Percentiles rank a stretch among this genome's conserved stretches.
These are phyloP conservation scores for Megalops cyprinoides DNA, from an alignment of 2,797 vertebrate genomes.

Conservation along the genomic window DNA sequence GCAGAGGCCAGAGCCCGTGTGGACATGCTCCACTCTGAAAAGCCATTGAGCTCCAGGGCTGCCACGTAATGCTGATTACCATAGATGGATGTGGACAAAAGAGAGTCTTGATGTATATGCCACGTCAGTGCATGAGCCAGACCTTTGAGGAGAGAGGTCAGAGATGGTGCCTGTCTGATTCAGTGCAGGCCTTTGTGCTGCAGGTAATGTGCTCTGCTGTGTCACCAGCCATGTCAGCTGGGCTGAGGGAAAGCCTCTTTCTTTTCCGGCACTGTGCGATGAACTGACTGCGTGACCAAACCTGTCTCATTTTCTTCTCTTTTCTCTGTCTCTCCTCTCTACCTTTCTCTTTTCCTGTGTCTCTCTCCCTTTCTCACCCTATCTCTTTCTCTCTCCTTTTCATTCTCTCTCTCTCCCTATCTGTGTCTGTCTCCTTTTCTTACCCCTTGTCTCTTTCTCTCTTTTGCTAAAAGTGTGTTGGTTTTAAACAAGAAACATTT, in stretches of 20 bases:
- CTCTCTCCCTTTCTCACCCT: background rate
- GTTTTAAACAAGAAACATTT: no score
- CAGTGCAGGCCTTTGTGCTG: background rate
- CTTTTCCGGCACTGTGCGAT: background rate
- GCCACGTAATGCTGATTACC: background rate
- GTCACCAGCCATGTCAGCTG: background rate
- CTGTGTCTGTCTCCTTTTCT: background rate
- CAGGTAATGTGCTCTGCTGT: no score
- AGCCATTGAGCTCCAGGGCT: conserved; percentile 33
- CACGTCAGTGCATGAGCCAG: no score
- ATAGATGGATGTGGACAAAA: no score
- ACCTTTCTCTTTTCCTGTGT: background rate
- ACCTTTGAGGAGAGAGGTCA: no score
- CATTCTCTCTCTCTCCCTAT: background rate
- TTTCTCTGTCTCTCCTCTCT: background rate
- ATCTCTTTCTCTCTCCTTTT: conserved; percentile 10
- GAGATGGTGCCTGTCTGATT: background rate
- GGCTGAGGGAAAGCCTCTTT: background rate
- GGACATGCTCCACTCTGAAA: conserved; percentile 34
- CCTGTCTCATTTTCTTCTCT: background rate
- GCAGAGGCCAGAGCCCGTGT: conserved; percentile 31
- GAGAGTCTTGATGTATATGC: no score
- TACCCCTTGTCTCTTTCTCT: no score
- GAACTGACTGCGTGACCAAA: background rate
- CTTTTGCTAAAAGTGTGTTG: no score